Evolutionary conservation across 2,113 vertebrate genomes (phyloP).

Genomic region (Menidia beryllina): DNA sequence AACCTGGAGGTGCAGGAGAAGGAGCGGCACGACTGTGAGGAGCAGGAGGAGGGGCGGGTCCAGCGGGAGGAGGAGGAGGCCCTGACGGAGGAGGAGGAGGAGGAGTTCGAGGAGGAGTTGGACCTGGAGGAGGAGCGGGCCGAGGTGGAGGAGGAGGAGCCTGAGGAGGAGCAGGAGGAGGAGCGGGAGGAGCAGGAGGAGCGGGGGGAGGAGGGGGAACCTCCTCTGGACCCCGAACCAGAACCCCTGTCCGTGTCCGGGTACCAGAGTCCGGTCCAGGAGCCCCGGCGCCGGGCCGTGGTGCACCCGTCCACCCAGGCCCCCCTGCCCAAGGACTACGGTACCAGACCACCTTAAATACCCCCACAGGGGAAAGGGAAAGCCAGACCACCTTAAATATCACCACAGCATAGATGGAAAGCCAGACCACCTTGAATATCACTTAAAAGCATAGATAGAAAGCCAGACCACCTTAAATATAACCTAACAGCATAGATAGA

Average conservation of each 20-base stretch:
- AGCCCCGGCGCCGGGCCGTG: slow-evolving; percentile 85
- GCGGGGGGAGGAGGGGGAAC: slow-evolving; percentile 25
- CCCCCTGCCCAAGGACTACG: slow-evolving; percentile 91
- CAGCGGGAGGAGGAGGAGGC: slow-evolving; percentile 65
- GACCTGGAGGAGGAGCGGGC: slow-evolving; percentile 51
- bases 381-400: too few relatives aligned
- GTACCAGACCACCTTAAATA: slow-evolving; percentile 68
- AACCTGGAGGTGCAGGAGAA: slow-evolving; percentile 73
- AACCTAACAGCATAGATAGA: too few relatives aligned
- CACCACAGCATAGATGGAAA: too few relatives aligned
- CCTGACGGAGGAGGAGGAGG: slow-evolving; percentile 81
- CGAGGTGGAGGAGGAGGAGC: slow-evolving; percentile 51
- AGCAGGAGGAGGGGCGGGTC: slow-evolving; percentile 65
- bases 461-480: too few relatives aligned
- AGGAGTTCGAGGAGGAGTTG: slow-evolving; percentile 36
- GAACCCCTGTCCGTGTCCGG: slow-evolving; percentile 66
- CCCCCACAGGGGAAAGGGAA: too few relatives aligned
- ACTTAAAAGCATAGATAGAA: too few relatives aligned
- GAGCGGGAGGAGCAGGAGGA: slow-evolving; percentile 48
- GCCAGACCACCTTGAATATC: too few relatives aligned
- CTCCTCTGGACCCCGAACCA: neutral
- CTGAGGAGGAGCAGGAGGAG: too few relatives aligned
- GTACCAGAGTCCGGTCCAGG: slow-evolving; percentile 84
- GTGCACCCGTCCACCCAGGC: slow-evolving; percentile 90
- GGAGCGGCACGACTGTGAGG: slow-evolving; percentile 68